A percentile compares a stretch with the other conserved stretches of the same genome.
These are phyloP conservation scores for Chloromyia formosa DNA, from an alignment of 2,888 invertebrate species.

Conservation along the genomic window DNA sequence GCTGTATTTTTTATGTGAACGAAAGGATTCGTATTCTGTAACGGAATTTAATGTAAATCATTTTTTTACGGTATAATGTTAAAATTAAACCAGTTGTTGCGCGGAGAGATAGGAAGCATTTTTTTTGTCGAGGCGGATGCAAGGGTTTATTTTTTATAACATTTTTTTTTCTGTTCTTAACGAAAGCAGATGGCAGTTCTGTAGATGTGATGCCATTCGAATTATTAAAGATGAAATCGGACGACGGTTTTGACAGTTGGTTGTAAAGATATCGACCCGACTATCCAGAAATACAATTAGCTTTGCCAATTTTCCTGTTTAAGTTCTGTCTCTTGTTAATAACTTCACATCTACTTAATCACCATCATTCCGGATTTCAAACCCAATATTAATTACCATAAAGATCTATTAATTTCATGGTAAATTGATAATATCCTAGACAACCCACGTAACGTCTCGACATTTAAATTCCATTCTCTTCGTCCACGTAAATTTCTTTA, in stretches of 20 bases:
- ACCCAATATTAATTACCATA: too few relatives aligned
- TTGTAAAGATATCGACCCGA: too few relatives aligned
- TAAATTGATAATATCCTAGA: too few relatives aligned
- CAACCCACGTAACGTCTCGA: too few relatives aligned
- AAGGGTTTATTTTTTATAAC: constrained; percentile 8
- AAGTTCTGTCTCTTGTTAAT: too few relatives aligned
- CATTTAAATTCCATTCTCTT: too few relatives aligned
- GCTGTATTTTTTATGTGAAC: background rate
- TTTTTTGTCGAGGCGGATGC: background rate
- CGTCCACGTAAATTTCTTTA: background rate
- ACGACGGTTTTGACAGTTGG: too few relatives aligned
- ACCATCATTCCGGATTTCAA: too few relatives aligned
- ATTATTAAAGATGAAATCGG: background rate
- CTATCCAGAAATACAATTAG: too few relatives aligned
- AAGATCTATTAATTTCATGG: too few relatives aligned
- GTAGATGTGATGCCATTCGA: background rate
- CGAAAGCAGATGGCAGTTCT: background rate
- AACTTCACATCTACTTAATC: too few relatives aligned
- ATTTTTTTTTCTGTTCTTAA: background rate
- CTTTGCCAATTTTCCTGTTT: too few relatives aligned
- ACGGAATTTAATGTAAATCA: constrained; percentile 33
- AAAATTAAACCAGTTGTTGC: constrained; percentile 17
- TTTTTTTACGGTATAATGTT: constrained; percentile 10
- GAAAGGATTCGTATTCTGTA: constrained; percentile 3
- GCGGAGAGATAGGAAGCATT: background rate